A percentile compares a stretch with the other conserved stretches of the same genome.
Evolutionary conservation across 1,140 invertebrate genomes (phyloP).

Genomic region (Tenebrio molitor): DNA sequence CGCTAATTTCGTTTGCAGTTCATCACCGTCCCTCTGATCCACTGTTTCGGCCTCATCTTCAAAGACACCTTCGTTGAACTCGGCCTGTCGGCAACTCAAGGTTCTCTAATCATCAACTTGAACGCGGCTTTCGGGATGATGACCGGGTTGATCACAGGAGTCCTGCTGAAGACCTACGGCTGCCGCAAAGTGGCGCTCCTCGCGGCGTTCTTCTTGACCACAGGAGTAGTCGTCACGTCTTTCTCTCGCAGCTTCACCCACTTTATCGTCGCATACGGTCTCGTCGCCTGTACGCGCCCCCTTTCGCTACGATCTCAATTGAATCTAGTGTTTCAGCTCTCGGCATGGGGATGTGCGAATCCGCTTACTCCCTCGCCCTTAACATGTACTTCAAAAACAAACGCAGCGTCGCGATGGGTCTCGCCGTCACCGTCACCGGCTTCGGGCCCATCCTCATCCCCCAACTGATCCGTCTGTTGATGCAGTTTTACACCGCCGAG

Average conservation of each 20-base stretch:
- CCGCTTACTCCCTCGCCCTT: constrained; percentile 70
- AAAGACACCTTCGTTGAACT: constrained; percentile 72
- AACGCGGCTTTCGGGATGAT: constrained; percentile 74
- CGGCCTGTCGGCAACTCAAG: constrained; percentile 73
- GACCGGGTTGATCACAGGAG: constrained; percentile 75
- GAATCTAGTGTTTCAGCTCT: constrained; percentile 67
- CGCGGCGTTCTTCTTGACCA: constrained; percentile 70
- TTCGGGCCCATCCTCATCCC: constrained; percentile 70
- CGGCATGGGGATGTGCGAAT: constrained; percentile 73
- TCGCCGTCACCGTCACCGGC: constrained; percentile 67
- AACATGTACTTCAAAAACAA: constrained; percentile 68
- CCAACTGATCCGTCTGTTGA: constrained; percentile 64
- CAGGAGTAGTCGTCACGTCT: constrained; percentile 70
- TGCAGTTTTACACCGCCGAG: constrained; percentile 63
- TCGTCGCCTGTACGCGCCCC: constrained; percentile 71
- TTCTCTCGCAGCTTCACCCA: constrained; percentile 72
- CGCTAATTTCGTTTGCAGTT: constrained; percentile 68
- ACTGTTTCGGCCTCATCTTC: constrained; percentile 78
- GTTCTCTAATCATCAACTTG: constrained; percentile 76
- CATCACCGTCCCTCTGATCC: constrained; percentile 72
- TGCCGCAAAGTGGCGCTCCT: constrained; percentile 75
- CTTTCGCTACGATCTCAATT: constrained; percentile 25
- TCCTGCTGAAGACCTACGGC: constrained; percentile 74
- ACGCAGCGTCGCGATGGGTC: constrained; percentile 66
- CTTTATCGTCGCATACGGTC: constrained; percentile 75